phyloP scores from a whole-genome alignment of 2,113 vertebrate species.

The Hippopotamus amphibius region DNA sequence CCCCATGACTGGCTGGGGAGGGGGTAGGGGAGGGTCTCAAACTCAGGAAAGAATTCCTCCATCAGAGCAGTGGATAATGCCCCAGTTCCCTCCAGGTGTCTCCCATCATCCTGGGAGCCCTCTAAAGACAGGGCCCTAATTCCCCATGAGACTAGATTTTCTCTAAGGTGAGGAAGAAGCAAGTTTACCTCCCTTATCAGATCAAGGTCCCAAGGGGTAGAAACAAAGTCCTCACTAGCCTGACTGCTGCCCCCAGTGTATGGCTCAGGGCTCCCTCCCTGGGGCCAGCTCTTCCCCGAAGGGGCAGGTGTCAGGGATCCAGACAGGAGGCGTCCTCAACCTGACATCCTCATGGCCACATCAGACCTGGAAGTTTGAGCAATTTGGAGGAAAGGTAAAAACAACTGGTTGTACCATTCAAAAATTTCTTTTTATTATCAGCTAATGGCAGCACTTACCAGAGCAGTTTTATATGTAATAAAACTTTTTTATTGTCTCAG shows the following conservation, averaged over 20 bases:
- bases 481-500: conserved; percentile 85
- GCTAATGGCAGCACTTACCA: conserved; percentile 85
- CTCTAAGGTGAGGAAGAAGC: background rate
- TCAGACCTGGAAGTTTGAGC: background rate
- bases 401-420: conserved; percentile 84
- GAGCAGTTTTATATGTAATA: conserved; percentile 87
- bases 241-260: background rate
- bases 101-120: background rate
- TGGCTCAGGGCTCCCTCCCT: background rate
- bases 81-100: background rate
- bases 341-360: background rate
- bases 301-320: background rate
- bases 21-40: background rate
- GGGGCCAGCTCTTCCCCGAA: background rate
- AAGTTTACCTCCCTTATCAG: background rate
- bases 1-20: background rate
- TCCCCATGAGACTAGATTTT: background rate
- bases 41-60: background rate
- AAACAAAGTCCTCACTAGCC: background rate
- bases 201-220: background rate
- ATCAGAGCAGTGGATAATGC: background rate
- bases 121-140: background rate
- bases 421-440: conserved; percentile 85
- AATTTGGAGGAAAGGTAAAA: conserved; percentile 60
- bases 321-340: background rate